A percentile compares a stretch with the other conserved stretches of the same genome.
phyloP scores from a whole-genome alignment of 2,888 invertebrate species.

The Atrina japonica region DNA sequence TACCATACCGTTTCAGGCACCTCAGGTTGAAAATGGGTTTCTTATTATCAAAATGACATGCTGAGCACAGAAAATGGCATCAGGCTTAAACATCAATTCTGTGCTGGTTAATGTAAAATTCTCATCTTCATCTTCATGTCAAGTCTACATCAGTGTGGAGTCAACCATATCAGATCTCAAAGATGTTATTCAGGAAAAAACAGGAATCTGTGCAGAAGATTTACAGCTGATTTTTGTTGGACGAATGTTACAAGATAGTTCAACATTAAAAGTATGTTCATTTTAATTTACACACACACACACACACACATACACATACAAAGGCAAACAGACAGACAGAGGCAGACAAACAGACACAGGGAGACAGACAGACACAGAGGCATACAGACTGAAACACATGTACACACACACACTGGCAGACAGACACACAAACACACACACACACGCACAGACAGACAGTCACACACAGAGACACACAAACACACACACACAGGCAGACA shows the following conservation, averaged over 20 bases:
- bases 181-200: conserved; percentile 41
- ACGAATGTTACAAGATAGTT: conserved; percentile 47
- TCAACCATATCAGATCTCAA: conserved; percentile 50
- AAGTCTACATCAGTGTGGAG: conserved; percentile 33
- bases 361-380: no score
- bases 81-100: not conserved
- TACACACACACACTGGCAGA: no score
- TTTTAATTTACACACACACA: not conserved
- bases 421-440: no score
- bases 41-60: no score
- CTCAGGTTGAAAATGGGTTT: no score
- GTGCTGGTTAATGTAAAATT: conserved; percentile 49
- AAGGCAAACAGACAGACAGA: no score
- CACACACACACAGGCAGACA: no score
- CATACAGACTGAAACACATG: no score
- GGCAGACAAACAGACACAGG: not conserved
- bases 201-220: conserved; percentile 40
- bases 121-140: conserved; percentile 33
- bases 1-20: no score
- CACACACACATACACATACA: not conserved
- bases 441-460: no score
- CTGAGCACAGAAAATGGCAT: not conserved
- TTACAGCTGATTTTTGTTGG: conserved; percentile 59
- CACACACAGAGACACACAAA: no score
- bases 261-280: conserved; percentile 31